A percentile compares a stretch with the other conserved stretches of the same genome.
phyloP scores from a whole-genome alignment of 2,888 invertebrate genomes.

The Aphidoletes aphidimyza region DNA sequence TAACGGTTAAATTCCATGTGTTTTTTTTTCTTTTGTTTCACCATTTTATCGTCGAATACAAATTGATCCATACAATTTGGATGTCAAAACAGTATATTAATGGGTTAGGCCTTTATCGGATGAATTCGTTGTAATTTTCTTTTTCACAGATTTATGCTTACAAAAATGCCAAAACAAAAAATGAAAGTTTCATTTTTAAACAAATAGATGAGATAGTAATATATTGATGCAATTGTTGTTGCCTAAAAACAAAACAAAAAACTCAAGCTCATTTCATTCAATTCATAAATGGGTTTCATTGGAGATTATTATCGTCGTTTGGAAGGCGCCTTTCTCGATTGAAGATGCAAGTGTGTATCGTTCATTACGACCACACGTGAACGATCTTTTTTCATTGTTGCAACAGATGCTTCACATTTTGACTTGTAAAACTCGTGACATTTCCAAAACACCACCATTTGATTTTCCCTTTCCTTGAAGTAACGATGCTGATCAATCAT shows the following conservation, averaged over 20 bases:
- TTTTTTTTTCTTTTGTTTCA: background rate
- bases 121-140: background rate
- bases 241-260: background rate
- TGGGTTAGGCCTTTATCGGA: background rate
- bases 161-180: too few relatives aligned
- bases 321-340: background rate
- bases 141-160: too few relatives aligned
- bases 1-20: background rate
- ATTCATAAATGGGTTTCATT: background rate
- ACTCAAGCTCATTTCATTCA: background rate
- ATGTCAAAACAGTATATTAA: too few relatives aligned
- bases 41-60: too few relatives aligned
- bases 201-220: too few relatives aligned
- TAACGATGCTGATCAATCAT: constrained; percentile 55
- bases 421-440: constrained; percentile 55
- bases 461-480: constrained; percentile 53
- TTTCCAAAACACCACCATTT: constrained; percentile 55
- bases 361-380: constrained; percentile 53
- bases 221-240: background rate
- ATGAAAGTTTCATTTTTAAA: too few relatives aligned
- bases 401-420: constrained; percentile 55
- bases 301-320: background rate
- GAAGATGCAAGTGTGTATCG: constrained; percentile 55
- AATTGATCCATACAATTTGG: too few relatives aligned
- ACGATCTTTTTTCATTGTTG: constrained; percentile 55